Conservation (phyloP, 2,797 vertebrate genomes). For the Pseudopleuronectes americanus region DNA sequence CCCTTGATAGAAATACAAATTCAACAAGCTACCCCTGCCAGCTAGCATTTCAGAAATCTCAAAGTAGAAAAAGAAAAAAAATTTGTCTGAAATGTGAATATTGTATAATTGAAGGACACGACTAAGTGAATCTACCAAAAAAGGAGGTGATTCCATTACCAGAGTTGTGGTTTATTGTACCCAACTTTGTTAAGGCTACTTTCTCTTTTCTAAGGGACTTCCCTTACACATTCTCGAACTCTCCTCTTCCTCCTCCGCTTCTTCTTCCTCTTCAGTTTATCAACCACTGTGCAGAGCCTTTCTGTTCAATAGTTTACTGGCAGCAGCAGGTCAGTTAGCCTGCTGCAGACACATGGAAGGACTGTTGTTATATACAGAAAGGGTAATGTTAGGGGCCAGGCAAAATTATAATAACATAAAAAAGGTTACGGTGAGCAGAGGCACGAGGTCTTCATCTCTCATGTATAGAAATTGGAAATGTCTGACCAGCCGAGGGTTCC, state of each 20-base stretch:
- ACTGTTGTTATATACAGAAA: conserved; percentile 71
- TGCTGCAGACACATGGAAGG: conserved; percentile 55
- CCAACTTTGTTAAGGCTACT: conserved; percentile 19
- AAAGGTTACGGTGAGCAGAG: conserved; percentile 63
- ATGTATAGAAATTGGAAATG: conserved; percentile 86
- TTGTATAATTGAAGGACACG: conserved; percentile 49
- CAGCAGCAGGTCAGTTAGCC: conserved; percentile 38
- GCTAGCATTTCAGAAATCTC: conserved; percentile 45
- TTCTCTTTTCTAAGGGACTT: conserved; percentile 34
- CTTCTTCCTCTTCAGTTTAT: conserved; percentile 19
- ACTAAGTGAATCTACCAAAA: conserved; percentile 34
- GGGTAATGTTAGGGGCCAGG: conserved; percentile 50
- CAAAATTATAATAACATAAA: conserved; percentile 73
- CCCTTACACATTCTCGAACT: conserved; percentile 33
- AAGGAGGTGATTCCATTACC: conserved; percentile 22
- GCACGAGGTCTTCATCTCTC: conserved; percentile 83
- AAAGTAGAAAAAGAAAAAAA: conserved; percentile 30
- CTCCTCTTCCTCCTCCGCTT: conserved; percentile 11
- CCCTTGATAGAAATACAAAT: conserved; percentile 54
- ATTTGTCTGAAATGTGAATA: conserved; percentile 34
- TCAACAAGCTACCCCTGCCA: conserved; percentile 39
- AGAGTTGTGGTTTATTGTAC: conserved; percentile 19
- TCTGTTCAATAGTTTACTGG: conserved; percentile 37
- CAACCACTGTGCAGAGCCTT: conserved; percentile 2
- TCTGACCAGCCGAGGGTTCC: conserved; percentile 74